Conservation (phyloP, 2,797 vertebrate genomes). For the Falco novaeseelandiae region DNA sequence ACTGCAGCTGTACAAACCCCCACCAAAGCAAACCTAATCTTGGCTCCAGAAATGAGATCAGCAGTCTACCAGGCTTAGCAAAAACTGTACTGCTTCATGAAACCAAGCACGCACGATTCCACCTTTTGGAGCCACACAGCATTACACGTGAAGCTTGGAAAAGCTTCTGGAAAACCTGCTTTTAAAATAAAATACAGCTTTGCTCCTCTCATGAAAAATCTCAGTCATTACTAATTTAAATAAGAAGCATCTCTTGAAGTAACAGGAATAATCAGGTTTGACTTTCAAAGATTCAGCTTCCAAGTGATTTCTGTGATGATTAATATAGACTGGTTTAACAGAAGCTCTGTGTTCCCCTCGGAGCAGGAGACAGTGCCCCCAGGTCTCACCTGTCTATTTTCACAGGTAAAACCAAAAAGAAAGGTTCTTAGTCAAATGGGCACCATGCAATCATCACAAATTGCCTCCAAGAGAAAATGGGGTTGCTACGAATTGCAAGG, state of each 20-base stretch:
- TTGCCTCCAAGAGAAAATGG: neutral
- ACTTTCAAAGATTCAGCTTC: neutral
- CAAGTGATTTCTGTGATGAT: neutral
- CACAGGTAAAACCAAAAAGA: neutral
- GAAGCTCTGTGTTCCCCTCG: neutral
- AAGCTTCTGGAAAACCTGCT: neutral
- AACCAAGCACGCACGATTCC: neutral
- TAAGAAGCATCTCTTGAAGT: neutral
- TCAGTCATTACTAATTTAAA: neutral
- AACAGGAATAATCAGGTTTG: neutral
- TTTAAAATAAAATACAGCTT: neutral
- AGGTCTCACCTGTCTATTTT: neutral
- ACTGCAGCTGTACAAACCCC: neutral
- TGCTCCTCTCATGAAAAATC: neutral
- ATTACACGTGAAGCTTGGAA: fast-evolving
- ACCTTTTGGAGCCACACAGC: neutral
- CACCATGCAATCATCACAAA: neutral
- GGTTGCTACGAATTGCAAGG: neutral
- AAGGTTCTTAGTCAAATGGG: neutral
- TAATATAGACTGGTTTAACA: neutral
- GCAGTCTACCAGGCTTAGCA: neutral
- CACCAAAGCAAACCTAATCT: neutral
- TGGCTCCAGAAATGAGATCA: neutral
- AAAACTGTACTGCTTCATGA: neutral
- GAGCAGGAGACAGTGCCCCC: neutral